Percentiles rank a stretch among this genome's conserved stretches.
phyloP scores from a whole-genome alignment of 2,113 vertebrate species.

The Phalacrocorax brasilianus region DNA sequence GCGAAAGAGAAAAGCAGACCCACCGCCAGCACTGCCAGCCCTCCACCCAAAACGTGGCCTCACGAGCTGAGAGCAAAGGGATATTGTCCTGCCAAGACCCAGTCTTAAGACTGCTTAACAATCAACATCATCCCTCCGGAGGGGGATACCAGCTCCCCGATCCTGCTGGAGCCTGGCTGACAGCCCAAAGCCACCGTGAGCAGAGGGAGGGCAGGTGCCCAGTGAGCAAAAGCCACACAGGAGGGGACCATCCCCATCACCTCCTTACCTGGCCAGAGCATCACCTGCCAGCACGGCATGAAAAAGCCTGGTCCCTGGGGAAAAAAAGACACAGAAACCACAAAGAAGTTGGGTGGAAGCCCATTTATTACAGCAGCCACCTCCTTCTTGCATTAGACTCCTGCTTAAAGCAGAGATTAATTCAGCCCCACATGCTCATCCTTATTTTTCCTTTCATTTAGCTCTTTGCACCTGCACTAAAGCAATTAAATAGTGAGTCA shows the following conservation, averaged over 20 bases:
- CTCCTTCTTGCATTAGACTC: neutral
- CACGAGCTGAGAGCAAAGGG: neutral
- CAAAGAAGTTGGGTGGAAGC: neutral
- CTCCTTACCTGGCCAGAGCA: neutral
- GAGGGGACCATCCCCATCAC: neutral
- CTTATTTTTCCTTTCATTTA: neutral
- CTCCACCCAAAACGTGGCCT: neutral
- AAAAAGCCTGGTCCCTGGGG: fast-evolving
- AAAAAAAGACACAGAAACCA: neutral
- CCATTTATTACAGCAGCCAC: neutral
- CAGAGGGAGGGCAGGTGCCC: neutral
- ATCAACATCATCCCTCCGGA: neutral
- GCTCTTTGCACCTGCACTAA: constrained; percentile 4
- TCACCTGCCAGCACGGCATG: fast-evolving
- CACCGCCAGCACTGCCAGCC: neutral
- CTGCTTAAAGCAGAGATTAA: neutral
- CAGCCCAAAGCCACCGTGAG: neutral
- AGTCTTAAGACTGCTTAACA: neutral
- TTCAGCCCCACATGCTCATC: neutral
- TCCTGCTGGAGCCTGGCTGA: neutral
- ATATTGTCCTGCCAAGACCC: neutral
- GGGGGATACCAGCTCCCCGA: neutral
- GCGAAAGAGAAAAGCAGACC: neutral
- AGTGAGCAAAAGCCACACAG: fast-evolving
- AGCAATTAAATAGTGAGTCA: constrained; percentile 19